These are phyloP conservation scores for Tachysurus fulvidraco DNA, from an alignment of 2,113 vertebrate species.

Conservation along the genomic window DNA sequence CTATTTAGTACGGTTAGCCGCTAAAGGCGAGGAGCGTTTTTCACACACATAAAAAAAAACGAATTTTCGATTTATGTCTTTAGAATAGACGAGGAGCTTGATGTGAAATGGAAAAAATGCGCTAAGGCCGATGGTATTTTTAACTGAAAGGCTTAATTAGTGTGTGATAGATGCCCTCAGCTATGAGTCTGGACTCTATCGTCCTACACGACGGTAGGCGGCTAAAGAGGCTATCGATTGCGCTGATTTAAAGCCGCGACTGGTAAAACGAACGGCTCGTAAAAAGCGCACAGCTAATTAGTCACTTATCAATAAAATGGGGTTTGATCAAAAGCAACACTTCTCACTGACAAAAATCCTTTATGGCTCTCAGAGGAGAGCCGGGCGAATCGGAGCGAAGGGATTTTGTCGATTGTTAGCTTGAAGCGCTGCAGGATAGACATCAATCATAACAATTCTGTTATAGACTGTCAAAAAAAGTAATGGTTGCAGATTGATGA, in stretches of 20 bases:
- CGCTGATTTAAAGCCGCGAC: slow-evolving; percentile 55
- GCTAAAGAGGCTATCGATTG: slow-evolving; percentile 59
- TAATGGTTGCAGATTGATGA: slow-evolving; percentile 28
- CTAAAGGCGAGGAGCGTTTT: background rate
- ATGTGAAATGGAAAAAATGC: slow-evolving; percentile 35
- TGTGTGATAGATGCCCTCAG: slow-evolving; percentile 48
- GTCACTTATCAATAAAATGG: slow-evolving; percentile 60
- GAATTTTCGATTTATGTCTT: slow-evolving; percentile 31
- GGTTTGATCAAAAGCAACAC: slow-evolving; percentile 41
- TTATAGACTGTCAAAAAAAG: slow-evolving; percentile 32
- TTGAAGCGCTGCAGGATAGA: slow-evolving; percentile 24
- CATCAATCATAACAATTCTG: slow-evolving; percentile 38
- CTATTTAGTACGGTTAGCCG: background rate
- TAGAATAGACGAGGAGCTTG: slow-evolving; percentile 17
- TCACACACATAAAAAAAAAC: background rate
- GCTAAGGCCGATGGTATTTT: slow-evolving; percentile 46
- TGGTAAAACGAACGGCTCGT: slow-evolving; percentile 57
- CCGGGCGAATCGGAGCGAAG: slow-evolving; percentile 22
- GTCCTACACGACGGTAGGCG: slow-evolving; percentile 41
- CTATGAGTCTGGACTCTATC: slow-evolving; percentile 42
- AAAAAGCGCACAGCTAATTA: slow-evolving; percentile 60
- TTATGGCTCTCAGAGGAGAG: background rate
- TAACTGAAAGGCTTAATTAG: slow-evolving; percentile 46
- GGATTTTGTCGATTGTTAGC: slow-evolving; percentile 39
- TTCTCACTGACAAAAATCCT: slow-evolving; percentile 32